Evolutionary conservation across 2,113 vertebrate genomes (phyloP).

Genomic region (Penelope pileata): DNA sequence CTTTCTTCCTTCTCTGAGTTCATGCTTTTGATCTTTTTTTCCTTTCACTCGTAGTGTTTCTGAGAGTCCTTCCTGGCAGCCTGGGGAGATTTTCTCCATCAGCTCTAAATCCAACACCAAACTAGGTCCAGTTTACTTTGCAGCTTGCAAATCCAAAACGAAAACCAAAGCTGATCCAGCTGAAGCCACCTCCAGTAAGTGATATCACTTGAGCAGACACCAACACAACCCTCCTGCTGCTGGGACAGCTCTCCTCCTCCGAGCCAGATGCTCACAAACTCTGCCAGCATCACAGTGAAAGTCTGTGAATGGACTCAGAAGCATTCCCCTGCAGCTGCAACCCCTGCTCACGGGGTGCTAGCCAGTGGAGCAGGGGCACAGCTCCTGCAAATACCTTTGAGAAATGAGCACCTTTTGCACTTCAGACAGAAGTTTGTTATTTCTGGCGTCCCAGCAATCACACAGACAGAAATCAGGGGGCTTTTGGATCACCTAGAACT

Average conservation of each 20-base stretch:
- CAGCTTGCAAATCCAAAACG: background rate
- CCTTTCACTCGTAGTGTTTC: background rate
- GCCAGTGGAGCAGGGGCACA: background rate
- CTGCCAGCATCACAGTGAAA: background rate
- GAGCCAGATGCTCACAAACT: background rate
- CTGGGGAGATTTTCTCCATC: background rate
- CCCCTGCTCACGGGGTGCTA: background rate
- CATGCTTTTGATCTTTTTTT: background rate
- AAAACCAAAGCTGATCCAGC: conserved; percentile 11
- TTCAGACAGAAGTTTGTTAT: background rate
- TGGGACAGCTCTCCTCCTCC: background rate
- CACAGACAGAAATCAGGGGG: background rate
- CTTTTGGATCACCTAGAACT: background rate
- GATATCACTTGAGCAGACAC: background rate
- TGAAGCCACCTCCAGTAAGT: background rate
- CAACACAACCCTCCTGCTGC: fast-evolving
- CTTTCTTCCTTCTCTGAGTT: background rate
- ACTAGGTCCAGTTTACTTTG: background rate
- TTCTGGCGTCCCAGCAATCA: background rate
- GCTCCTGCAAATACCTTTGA: background rate
- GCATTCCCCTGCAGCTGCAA: background rate
- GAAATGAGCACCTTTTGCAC: background rate
- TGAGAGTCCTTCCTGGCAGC: background rate
- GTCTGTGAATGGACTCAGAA: background rate
- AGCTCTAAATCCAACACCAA: background rate